Conservation (phyloP, 1,140 invertebrate species). For the Apolygus lucorum region DNA sequence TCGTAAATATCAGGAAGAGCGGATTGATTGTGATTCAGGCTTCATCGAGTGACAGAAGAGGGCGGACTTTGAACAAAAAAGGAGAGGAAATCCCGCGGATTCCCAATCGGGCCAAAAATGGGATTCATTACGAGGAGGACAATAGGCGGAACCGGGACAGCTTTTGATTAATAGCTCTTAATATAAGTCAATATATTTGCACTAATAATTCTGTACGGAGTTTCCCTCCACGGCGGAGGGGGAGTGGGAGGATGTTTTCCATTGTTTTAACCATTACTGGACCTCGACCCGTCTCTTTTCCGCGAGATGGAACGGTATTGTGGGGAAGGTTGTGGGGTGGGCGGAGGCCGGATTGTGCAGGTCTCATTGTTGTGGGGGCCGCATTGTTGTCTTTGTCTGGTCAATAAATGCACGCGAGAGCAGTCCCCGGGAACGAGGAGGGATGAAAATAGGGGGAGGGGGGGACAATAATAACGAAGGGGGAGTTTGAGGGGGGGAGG, state of each 20-base stretch:
- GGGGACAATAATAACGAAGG: background rate
- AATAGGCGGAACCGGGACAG: background rate
- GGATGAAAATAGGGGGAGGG: background rate
- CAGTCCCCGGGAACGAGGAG: background rate
- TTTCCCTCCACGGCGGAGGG: no score
- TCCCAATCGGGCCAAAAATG: no score
- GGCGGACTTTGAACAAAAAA: no score
- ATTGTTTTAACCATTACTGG: constrained; percentile 20
- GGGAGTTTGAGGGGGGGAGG: background rate
- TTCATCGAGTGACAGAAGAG: no score
- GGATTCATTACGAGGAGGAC: no score
- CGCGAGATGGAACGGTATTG: background rate
- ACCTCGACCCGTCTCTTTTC: background rate
- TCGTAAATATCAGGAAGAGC: no score
- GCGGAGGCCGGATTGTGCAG: constrained; percentile 1
- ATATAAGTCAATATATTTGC: constrained; percentile 30
- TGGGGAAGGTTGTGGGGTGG: background rate
- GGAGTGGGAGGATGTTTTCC: constrained; percentile 26
- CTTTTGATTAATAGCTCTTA: constrained; percentile 27
- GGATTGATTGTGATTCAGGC: no score
- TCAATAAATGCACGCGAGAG: constrained; percentile 27
- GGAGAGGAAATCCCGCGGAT: no score
- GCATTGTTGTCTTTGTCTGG: constrained; percentile 24
- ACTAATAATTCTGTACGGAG: constrained; percentile 27
- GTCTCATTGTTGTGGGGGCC: constrained; percentile 19